Evolutionary conservation across 2,797 vertebrate species (phyloP), one percentile per base, ranked within the genome.

Genomic region (Crotalus adamanteus): DNA sequence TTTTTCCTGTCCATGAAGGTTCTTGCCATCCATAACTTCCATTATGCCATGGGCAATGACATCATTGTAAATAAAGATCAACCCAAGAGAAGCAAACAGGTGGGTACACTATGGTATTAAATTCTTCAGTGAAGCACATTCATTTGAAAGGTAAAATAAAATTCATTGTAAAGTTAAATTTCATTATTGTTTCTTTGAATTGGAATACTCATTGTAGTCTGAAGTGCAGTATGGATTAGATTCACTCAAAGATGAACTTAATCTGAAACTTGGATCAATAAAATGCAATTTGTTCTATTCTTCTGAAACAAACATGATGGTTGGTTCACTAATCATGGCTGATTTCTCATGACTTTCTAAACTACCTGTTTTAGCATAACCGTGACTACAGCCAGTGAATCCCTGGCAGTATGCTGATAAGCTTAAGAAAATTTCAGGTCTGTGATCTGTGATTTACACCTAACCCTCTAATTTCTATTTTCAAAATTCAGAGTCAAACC

Each of bases 1-100:
- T 93, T 94, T 93, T 92, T 73, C 55, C 4, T 12, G 9, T 92
- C 92, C 90, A 22, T 89, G 42, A 94, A 97, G 96, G 93, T 94
- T 94, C 78, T 86, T 86, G 47, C 88, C 20, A 22, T 91, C 87
- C 83, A 57, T 55, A 90, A 89, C 85, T 91, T 95, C 89, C 83
- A 86, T 87, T 47, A 53, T 47, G 85, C 92, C 92, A 88, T 12
- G 0, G 90, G 89, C 51, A 42, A 47, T 63, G 86, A 88, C 55
- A 5, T 42, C 69, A 1, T 11, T 57, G 87, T 92, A 55, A 93
- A 25, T 37, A 56, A 93, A 91, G 91, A 59, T 25, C n/a, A 55
- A 14, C 86, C 0, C 85, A 91, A 92, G 85, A 92, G 37, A 89
- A 94, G 2, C 51, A 16, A 6, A 31, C 86, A 91, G 92, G 93